Evolutionary conservation across 2,888 invertebrate genomes (phyloP).

Genomic region (Polia nebulosa): DNA sequence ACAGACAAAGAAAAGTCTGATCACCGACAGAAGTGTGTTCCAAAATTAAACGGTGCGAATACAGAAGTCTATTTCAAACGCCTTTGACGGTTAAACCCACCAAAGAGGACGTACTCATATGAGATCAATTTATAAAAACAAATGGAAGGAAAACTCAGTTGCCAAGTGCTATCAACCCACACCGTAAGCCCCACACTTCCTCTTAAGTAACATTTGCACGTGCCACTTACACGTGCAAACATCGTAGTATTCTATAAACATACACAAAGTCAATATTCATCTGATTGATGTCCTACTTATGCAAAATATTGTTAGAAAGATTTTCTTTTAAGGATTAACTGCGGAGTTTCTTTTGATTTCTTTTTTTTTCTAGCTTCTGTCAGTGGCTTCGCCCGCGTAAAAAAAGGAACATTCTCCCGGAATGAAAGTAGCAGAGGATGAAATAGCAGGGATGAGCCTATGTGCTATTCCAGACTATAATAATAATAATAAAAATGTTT

Average conservation of each 20-base stretch:
- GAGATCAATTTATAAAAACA: slow-evolving; percentile 22
- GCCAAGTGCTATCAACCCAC: slow-evolving; percentile 9
- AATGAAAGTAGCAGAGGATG: too few relatives aligned
- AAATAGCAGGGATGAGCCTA: too few relatives aligned
- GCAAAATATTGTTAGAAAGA: background rate
- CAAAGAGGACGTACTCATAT: background rate
- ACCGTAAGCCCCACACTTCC: slow-evolving; percentile 6
- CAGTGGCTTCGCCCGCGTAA: too few relatives aligned
- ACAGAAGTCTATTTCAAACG: background rate
- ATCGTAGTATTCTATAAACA: slow-evolving; percentile 9
- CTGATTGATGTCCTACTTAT: background rate
- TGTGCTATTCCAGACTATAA: too few relatives aligned
- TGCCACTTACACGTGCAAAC: background rate
- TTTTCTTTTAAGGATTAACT: background rate
- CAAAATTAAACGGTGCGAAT: too few relatives aligned
- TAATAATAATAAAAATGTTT: too few relatives aligned
- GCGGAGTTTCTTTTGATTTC: too few relatives aligned
- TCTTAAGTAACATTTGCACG: background rate
- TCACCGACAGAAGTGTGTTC: too few relatives aligned
- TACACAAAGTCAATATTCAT: background rate
- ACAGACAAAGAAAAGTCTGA: too few relatives aligned
- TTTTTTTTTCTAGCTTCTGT: too few relatives aligned
- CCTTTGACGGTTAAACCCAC: slow-evolving; percentile 1
- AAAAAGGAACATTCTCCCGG: too few relatives aligned
- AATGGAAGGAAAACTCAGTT: slow-evolving; percentile 5